Evolutionary conservation across 2,113 vertebrate genomes (phyloP).

Genomic region (Triplophysa tibetana): DNA sequence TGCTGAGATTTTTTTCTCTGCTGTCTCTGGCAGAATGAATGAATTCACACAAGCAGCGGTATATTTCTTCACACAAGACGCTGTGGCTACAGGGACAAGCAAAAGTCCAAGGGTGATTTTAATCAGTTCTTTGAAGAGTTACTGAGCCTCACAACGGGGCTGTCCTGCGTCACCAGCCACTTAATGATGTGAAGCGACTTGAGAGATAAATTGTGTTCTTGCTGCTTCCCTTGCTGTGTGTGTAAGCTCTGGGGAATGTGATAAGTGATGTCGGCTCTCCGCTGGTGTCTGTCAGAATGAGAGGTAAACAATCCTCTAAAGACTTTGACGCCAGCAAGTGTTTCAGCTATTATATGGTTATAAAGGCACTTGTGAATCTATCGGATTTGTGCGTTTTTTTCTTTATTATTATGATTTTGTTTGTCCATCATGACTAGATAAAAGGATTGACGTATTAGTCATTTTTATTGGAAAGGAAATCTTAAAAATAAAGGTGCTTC

Average conservation of each 20-base stretch:
- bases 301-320: slow-evolving; percentile 11
- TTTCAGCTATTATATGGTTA: not conserved
- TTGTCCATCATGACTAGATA: not conserved
- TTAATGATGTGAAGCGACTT: slow-evolving; percentile 27
- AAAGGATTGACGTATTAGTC: not conserved
- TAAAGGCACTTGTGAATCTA: not conserved
- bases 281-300: slow-evolving; percentile 18
- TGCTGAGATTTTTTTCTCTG: no score
- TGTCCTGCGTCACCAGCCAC: not conserved
- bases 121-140: slow-evolving; percentile 34
- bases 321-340: not conserved
- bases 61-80: slow-evolving; percentile 2
- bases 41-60: not conserved
- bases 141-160: not conserved
- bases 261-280: slow-evolving; percentile 12
- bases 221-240: slow-evolving; percentile 5
- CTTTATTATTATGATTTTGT: not conserved
- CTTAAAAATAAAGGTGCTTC: not conserved
- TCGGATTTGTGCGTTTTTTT: not conserved
- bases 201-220: slow-evolving; percentile 24
- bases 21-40: not conserved
- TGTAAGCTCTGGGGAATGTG: not conserved
- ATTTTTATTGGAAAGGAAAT: not conserved
- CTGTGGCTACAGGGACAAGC: not conserved
- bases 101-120: slow-evolving; percentile 34